A percentile compares a stretch with the other conserved stretches of the same genome.
These are phyloP conservation scores for Gambusia affinis DNA, from an alignment of 2,113 vertebrate genomes.

Conservation along the genomic window DNA sequence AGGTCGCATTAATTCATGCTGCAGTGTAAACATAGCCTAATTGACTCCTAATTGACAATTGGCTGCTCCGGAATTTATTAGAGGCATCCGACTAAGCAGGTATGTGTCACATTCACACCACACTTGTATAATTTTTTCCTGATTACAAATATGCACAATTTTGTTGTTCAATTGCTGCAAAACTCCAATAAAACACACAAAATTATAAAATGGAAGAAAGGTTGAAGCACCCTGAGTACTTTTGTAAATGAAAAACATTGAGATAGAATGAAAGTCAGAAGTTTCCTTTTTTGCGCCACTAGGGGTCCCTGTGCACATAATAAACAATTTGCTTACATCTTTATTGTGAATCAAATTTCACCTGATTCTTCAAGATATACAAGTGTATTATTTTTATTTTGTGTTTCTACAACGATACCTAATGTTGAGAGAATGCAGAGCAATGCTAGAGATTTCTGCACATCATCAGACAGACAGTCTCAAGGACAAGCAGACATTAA, in stretches of 20 bases:
- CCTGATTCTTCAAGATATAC: too few relatives aligned
- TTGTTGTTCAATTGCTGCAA: background rate
- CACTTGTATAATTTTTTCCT: background rate
- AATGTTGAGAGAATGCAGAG: slow-evolving; percentile 32
- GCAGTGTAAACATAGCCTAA: too few relatives aligned
- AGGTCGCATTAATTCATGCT: too few relatives aligned
- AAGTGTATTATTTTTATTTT: too few relatives aligned
- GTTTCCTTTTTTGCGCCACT: slow-evolving; percentile 53
- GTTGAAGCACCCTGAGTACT: too few relatives aligned
- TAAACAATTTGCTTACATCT: slow-evolving; percentile 20
- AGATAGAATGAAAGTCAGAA: too few relatives aligned
- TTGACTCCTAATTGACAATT: background rate
- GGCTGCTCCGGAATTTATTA: background rate
- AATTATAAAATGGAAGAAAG: too few relatives aligned
- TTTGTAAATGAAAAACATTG: too few relatives aligned
- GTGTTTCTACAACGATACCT: background rate
- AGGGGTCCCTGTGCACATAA: slow-evolving; percentile 75
- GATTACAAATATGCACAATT: too few relatives aligned
- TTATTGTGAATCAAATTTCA: slow-evolving; percentile 14
- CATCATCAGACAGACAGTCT: slow-evolving; percentile 51
- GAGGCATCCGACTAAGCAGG: background rate
- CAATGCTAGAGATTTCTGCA: slow-evolving; percentile 52
- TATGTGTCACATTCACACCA: background rate
- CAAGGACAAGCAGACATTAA: slow-evolving; percentile 61
- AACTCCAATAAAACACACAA: background rate